Conservation (phyloP, 1,140 invertebrate genomes). For the Goniozus legneri region DNA sequence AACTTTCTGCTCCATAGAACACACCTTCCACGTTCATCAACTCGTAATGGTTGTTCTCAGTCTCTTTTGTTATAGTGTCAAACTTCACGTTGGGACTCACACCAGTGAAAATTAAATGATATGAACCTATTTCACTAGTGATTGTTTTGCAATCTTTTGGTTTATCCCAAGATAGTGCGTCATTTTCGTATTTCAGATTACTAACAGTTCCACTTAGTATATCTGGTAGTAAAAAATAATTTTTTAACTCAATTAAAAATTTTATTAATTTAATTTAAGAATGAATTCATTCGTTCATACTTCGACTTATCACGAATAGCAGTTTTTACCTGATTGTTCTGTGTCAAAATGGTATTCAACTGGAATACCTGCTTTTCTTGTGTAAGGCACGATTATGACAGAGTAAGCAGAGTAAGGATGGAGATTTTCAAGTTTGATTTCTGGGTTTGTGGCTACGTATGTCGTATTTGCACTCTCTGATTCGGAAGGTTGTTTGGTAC, state of each 20-base stretch:
- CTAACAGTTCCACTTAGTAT: conserved; percentile 7
- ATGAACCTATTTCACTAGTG: conserved; percentile 7
- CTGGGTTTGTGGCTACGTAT: no score
- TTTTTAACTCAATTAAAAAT: no score
- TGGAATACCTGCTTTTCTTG: no score
- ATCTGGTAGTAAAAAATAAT: conserved; percentile 13
- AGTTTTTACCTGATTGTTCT: conserved; percentile 9
- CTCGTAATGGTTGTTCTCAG: not conserved
- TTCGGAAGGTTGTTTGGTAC: no score
- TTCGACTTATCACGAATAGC: no score
- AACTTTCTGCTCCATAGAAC: conserved; percentile 16
- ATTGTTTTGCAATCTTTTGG: conserved; percentile 18
- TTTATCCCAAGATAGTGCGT: conserved; percentile 16
- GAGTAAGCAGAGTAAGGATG: conserved; percentile 13
- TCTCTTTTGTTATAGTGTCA: not conserved
- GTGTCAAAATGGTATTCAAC: no score
- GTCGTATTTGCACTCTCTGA: no score
- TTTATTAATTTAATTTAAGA: no score
- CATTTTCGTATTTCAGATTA: conserved; percentile 4
- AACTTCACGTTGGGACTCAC: conserved; percentile 12
- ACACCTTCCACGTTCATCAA: not conserved
- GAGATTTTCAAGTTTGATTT: conserved; percentile 10
- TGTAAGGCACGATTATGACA: conserved; percentile 12
- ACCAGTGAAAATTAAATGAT: conserved; percentile 14
- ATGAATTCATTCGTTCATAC: no score